These are phyloP conservation scores for Eueremaeus valkanovi DNA, from an alignment of 2,888 invertebrate species.

Conservation along the genomic window DNA sequence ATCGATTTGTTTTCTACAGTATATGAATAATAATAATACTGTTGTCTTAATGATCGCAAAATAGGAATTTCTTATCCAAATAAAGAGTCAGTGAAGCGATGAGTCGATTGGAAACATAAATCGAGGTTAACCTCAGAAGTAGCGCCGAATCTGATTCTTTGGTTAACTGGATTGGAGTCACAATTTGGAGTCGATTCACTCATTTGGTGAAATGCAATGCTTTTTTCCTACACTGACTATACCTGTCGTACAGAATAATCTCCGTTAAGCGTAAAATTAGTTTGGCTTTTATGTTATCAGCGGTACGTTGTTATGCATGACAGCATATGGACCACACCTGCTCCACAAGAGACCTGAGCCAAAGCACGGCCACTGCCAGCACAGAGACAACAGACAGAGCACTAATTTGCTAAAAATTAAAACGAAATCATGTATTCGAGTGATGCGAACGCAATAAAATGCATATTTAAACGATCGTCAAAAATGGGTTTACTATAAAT, in stretches of 20 bases:
- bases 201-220: conserved; percentile 18
- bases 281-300: conserved; percentile 33
- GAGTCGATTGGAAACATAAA: conserved; percentile 2
- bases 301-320: conserved; percentile 22
- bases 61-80: not conserved
- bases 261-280: conserved; percentile 27
- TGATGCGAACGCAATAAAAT: conserved; percentile 24
- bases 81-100: conserved; percentile 12
- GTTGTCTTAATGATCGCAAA: no score
- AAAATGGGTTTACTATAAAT: conserved; percentile 11
- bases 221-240: conserved; percentile 4
- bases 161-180: conserved; percentile 4
- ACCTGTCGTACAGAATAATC: conserved; percentile 9
- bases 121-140: conserved; percentile 15
- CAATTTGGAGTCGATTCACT: not conserved
- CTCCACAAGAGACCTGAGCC: not conserved
- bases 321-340: conserved; percentile 34
- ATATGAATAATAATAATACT: not conserved
- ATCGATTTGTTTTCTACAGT: conserved; percentile 17
- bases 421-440: conserved; percentile 32
- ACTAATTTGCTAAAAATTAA: conserved; percentile 35
- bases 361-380: not conserved
- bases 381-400: conserved; percentile 2
- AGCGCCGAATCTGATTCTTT: no score
- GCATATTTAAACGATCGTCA: conserved; percentile 30